Conservation (phyloP, 2,113 vertebrate genomes). For the Lophura nycthemera region DNA sequence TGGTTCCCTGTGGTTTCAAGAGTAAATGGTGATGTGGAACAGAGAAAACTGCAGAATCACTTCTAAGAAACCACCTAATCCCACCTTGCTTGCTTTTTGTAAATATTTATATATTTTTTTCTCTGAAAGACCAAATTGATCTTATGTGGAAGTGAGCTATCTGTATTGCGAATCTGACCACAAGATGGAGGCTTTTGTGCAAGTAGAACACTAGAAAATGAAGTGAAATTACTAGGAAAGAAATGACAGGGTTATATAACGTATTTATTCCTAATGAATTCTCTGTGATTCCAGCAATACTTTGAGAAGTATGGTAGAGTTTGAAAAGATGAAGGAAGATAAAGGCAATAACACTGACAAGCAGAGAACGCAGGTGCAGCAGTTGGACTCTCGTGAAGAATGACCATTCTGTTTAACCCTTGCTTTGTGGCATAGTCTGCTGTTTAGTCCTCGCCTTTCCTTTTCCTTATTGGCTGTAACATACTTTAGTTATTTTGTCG, state of each 20-base stretch:
- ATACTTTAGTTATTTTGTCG: not conserved
- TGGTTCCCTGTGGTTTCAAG: not conserved
- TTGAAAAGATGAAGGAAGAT: not conserved
- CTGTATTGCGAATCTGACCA: not conserved
- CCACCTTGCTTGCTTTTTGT: not conserved
- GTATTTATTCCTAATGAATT: not conserved
- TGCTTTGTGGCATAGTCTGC: not conserved
- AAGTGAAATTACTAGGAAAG: not conserved
- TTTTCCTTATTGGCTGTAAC: not conserved
- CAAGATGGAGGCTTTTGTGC: not conserved
- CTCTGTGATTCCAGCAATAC: not conserved
- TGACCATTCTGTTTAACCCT: not conserved
- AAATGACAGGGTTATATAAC: not conserved
- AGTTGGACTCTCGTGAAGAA: not conserved
- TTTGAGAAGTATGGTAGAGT: not conserved
- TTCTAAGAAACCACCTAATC: not conserved
- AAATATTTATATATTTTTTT: not conserved
- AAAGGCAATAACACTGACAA: not conserved
- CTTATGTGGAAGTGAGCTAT: not conserved
- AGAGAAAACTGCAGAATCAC: not conserved
- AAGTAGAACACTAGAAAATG: not conserved
- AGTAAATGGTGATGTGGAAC: accelerated
- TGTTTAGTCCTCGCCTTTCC: not conserved
- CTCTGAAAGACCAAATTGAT: not conserved
- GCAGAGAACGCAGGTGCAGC: not conserved